Percentiles rank a stretch among this genome's conserved stretches.
These are phyloP conservation scores for Vesta saturnalis DNA, from an alignment of 2,888 invertebrate species.

Conservation along the genomic window DNA sequence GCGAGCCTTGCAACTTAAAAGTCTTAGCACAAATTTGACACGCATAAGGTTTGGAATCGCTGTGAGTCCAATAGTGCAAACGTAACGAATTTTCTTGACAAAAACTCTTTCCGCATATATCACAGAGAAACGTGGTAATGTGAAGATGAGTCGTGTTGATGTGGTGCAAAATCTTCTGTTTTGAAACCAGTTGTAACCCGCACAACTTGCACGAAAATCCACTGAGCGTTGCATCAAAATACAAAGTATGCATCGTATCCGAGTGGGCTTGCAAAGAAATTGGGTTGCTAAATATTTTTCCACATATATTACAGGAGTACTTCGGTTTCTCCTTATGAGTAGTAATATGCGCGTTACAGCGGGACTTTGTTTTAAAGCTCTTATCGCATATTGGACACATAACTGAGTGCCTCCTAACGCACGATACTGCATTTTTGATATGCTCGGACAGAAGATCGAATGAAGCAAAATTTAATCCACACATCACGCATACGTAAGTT, in stretches of 20 bases:
- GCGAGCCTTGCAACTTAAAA: slow-evolving; percentile 52
- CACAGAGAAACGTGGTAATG: slow-evolving; percentile 54
- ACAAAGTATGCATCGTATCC: slow-evolving; percentile 34
- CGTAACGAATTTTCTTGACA: slow-evolving; percentile 44
- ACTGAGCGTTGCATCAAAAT: slow-evolving; percentile 41
- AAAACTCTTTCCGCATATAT: slow-evolving; percentile 66
- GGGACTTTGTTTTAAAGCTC: slow-evolving; percentile 35
- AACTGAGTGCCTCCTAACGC: slow-evolving; percentile 3
- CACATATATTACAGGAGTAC: slow-evolving; percentile 36
- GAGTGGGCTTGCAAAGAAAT: slow-evolving; percentile 32
- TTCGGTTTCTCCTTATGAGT: slow-evolving; percentile 39
- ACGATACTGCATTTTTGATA: slow-evolving; percentile 24
- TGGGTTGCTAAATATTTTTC: slow-evolving; percentile 31
- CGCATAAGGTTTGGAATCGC: slow-evolving; percentile 37
- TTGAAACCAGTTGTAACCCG: slow-evolving; percentile 22
- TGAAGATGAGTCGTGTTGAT: slow-evolving; percentile 41
- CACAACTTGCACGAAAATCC: slow-evolving; percentile 40
- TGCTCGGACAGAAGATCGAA: slow-evolving; percentile 30
- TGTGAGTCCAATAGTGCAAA: slow-evolving; percentile 36
- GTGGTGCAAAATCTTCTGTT: slow-evolving; percentile 35
- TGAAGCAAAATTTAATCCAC: slow-evolving; percentile 30
- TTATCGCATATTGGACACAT: slow-evolving; percentile 35
- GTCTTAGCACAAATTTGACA: slow-evolving; percentile 60
- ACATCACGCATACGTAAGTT: slow-evolving; percentile 35
- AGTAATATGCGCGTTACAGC: slow-evolving; percentile 31